Conservation (phyloP, 2,113 vertebrate species). For the Anarrhichthys ocellatus region DNA sequence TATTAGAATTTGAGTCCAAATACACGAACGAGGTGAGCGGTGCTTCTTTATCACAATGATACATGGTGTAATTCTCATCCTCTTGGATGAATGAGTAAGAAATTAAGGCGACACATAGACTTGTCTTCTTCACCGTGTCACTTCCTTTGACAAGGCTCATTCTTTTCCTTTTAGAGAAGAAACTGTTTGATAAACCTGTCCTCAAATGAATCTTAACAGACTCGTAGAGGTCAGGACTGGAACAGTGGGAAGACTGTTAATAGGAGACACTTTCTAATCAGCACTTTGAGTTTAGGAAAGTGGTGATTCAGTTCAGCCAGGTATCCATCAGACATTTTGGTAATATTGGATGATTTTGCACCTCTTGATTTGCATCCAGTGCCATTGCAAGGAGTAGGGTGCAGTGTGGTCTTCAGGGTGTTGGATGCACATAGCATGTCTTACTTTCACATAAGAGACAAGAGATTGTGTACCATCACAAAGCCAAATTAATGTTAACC, state of each 20-base stretch:
- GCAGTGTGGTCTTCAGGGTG: neutral
- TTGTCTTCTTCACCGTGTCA: conserved; percentile 69
- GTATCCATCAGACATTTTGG: conserved; percentile 2
- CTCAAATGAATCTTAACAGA: conserved; percentile 70
- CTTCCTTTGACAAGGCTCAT: conserved; percentile 76
- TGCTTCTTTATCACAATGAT: conserved; percentile 77
- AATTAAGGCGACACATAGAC: conserved; percentile 73
- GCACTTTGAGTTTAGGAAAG: conserved; percentile 50
- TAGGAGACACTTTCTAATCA: conserved; percentile 40
- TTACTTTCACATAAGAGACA: neutral
- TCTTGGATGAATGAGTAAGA: conserved; percentile 75
- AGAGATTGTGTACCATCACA: neutral
- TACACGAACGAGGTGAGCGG: conserved; percentile 69
- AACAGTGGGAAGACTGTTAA: conserved; percentile 53
- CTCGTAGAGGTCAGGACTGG: conserved; percentile 54
- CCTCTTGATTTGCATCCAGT: conserved; percentile 32
- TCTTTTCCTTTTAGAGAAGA: conserved; percentile 73
- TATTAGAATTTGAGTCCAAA: conserved; percentile 80
- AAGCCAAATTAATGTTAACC: neutral
- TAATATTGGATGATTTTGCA: conserved; percentile 29
- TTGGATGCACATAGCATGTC: neutral
- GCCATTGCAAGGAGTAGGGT: neutral
- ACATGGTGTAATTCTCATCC: conserved; percentile 76
- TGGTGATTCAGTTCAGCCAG: conserved; percentile 55
- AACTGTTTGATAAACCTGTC: conserved; percentile 73